Evolutionary conservation across 2,113 vertebrate genomes (phyloP).

Genomic region (Suricata suricatta): DNA sequence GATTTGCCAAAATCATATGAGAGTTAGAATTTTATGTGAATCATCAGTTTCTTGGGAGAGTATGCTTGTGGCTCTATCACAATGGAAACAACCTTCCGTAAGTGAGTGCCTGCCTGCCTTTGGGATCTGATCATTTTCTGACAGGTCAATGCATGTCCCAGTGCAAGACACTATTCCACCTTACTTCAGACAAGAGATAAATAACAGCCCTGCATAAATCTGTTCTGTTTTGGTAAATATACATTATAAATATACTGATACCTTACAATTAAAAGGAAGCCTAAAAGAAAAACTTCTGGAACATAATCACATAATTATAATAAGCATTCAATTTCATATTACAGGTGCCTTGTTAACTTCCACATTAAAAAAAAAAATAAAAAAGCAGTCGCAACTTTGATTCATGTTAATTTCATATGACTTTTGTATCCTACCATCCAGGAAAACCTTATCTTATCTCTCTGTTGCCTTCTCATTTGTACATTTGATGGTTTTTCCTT

Average conservation of each 20-base stretch:
- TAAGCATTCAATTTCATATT: not conserved
- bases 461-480: not conserved
- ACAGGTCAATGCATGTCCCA: not conserved
- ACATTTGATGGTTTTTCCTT: not conserved
- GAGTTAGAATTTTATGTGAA: not conserved
- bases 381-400: not conserved
- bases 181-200: not conserved
- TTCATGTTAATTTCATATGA: not conserved
- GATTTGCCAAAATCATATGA: not conserved
- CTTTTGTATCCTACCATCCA: not conserved
- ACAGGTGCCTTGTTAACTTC: not conserved
- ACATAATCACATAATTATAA: not conserved
- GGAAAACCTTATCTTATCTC: not conserved
- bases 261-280: not conserved
- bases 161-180: not conserved
- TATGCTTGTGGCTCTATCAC: accelerated
- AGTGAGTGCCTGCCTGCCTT: not conserved
- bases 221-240: not conserved
- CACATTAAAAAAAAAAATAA: too few species aligned
- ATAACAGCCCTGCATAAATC: not conserved
- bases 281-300: not conserved
- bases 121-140: not conserved
- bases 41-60: not conserved
- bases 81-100: not conserved
- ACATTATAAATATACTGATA: not conserved